Base-by-base conservation (phyloP, 2,113 vertebrate genomes). In the Hydrochoerus hydrochaeris region DNA sequence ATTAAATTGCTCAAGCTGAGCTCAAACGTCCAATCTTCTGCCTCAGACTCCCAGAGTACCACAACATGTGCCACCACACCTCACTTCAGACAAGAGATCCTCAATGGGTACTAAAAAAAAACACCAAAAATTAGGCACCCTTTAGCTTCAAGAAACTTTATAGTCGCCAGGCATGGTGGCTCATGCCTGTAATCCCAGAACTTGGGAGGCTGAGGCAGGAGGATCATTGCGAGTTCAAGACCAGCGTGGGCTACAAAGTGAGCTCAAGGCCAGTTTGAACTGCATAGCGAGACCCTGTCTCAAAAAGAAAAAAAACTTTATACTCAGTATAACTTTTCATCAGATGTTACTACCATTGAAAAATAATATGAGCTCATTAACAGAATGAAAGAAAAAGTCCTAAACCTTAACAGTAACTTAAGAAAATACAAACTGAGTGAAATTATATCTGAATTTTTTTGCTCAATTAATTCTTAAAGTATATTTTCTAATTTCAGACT, bases 371-470 rank as follows among this genome's bases (percentile, higher is more conserved):
- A 96, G 28, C 13, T 95, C 30, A 75, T 69, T 88, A 92, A 90
- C 22, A 88, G 46, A 91, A 80, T 65, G 38, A 54, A 94, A 94
- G 4, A 89, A 12, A 91, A 84, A 22, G 24, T 44, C 52, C 84
- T 87, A 78, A 92, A 90, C 52, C 58, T 88, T 67, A 88, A 81
- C 0, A 54, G 35, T 32, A 95, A 88, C 30, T 90, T 86, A 77
- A 71, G 22, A 85, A 49, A 96, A 77, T 13, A 65, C 58, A n/a
- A 96, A 9, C 44, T 90, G 63, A 69, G 3, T 62, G n/a, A 92
- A 95, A 88, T 84, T 73, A 77, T 62, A 83, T 30, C 90, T 82
- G 81, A 80, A 85, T 58, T 49, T 73, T 93, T 73, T 16, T 58
- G 81, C 19, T 46, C 24, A 75, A 24, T 73, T 44, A 84, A 90